Conservation (phyloP, 2,888 invertebrate species). For the Isoperla grammatica region DNA sequence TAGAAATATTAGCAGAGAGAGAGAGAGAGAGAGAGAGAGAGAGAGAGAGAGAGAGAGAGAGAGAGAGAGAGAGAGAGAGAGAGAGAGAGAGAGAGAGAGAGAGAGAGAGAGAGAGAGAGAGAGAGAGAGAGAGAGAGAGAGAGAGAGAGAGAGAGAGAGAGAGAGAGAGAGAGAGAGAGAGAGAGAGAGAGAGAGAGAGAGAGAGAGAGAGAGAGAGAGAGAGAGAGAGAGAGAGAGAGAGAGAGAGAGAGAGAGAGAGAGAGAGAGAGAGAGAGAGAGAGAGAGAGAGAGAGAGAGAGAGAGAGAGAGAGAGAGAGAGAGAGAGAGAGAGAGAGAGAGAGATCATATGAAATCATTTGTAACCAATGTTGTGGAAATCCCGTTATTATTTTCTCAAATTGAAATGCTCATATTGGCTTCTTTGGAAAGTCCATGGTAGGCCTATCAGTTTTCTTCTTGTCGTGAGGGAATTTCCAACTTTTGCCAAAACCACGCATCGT, state of each 20-base stretch:
- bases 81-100: conserved; percentile 2
- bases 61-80: conserved; percentile 1
- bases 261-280: conserved; percentile 2
- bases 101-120: conserved; percentile 2
- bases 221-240: conserved; percentile 2
- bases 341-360: no score
- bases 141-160: conserved; percentile 1
- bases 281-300: conserved; percentile 1
- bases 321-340: no score
- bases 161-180: conserved; percentile 2
- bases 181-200: conserved; percentile 1
- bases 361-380: no score
- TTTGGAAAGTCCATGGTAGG: no score
- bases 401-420: no score
- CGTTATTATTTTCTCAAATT: no score
- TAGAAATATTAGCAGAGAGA: no score
- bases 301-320: neutral
- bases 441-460: no score
- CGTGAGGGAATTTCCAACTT: no score
- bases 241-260: conserved; percentile 1
- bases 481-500: no score
- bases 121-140: conserved; percentile 1
- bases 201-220: conserved; percentile 1
- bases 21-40: no score
- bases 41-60: conserved; percentile 1